A percentile compares a stretch with the other conserved stretches of the same genome.
Conservation (phyloP, 35 echinoderm and acorn worm genomes). For the Antedon bifida region DNA sequence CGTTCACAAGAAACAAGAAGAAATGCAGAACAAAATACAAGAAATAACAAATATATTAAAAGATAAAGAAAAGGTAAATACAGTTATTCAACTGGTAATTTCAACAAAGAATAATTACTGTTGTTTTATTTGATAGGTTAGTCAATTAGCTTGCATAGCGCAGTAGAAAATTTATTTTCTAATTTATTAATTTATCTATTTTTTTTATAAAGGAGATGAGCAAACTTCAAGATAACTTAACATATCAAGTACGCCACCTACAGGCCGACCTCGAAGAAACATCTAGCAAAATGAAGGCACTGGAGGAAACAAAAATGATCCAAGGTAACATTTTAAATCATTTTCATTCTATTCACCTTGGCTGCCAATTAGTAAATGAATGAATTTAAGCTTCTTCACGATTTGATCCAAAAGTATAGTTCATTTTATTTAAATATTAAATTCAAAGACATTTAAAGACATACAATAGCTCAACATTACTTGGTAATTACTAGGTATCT, state of each 20-base stretch:
- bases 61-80: neutral
- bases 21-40: neutral
- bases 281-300: neutral
- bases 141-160: too few relatives aligned
- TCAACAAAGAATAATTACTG: too few relatives aligned
- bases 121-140: too few relatives aligned
- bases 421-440: too few relatives aligned
- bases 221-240: neutral
- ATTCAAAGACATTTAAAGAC: too few relatives aligned
- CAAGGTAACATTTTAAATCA: neutral
- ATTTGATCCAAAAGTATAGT: too few relatives aligned
- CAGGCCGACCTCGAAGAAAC: slow-evolving; percentile 1
- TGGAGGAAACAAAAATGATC: neutral
- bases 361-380: too few relatives aligned
- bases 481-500: too few relatives aligned
- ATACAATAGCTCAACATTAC: too few relatives aligned
- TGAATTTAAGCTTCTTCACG: too few relatives aligned
- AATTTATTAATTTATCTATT: neutral
- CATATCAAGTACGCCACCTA: neutral
- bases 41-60: neutral
- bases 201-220: neutral
- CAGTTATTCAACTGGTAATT: too few relatives aligned
- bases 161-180: neutral
- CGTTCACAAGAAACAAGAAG: neutral
- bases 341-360: neutral